Conservation (phyloP, 2,888 invertebrate species). For the Teinopalpus imperialis region DNA sequence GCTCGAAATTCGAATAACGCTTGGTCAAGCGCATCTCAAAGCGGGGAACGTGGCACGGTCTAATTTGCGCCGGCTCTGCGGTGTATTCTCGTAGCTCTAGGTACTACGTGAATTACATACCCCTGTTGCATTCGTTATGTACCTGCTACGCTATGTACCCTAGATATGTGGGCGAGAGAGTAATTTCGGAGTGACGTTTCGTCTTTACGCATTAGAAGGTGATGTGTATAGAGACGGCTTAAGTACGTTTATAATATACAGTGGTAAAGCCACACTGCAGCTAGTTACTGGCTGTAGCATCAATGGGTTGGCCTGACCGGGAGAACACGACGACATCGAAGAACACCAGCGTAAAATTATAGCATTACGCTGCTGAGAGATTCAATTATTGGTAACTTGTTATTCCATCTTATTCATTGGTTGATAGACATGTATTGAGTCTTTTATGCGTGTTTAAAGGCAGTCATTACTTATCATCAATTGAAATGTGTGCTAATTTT, state of each 20-base stretch:
- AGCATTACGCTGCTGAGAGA: no score
- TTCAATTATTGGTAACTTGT: no score
- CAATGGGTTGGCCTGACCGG: no score
- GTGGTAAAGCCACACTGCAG: neutral
- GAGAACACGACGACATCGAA: no score
- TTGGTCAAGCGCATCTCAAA: slow-evolving; percentile 77
- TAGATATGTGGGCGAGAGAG: slow-evolving; percentile 8
- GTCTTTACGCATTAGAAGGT: slow-evolving; percentile 20
- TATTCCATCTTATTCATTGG: no score
- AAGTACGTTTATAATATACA: slow-evolving; percentile 27
- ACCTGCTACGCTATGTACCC: slow-evolving; percentile 14
- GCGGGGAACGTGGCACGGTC: slow-evolving; percentile 61
- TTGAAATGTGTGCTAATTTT: no score
- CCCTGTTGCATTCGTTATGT: slow-evolving; percentile 22
- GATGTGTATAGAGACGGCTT: no score
- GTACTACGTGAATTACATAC: slow-evolving; percentile 13
- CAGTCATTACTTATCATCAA: no score
- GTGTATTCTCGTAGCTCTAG: slow-evolving; percentile 30
- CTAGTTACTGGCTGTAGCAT: no score
- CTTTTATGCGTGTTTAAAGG: no score
- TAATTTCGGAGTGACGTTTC: slow-evolving; percentile 18
- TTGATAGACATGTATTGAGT: no score
- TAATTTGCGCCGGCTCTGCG: slow-evolving; percentile 63
- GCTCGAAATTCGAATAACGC: slow-evolving; percentile 75
- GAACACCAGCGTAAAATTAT: no score